phyloP scores from a whole-genome alignment of 2,888 invertebrate genomes.

The Chrysolina oricalcia region DNA sequence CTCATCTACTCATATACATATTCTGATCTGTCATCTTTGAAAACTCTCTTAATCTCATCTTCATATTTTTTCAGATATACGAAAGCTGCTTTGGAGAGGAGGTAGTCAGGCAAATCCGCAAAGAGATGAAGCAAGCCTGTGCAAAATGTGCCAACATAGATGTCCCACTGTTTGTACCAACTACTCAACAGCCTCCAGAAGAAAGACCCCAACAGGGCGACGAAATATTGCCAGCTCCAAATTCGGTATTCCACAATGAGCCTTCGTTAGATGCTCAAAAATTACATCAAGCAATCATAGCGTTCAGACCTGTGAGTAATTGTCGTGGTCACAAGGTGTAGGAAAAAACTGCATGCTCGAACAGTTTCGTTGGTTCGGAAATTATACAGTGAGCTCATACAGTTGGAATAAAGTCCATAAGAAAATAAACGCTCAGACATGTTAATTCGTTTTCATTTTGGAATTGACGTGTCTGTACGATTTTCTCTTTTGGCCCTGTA shows the following conservation, averaged over 20 bases:
- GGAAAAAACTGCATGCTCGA: slow-evolving; percentile 3
- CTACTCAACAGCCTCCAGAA: slow-evolving; percentile 49
- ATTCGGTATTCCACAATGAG: slow-evolving; percentile 44
- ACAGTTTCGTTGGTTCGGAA: not conserved
- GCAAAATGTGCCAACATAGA: slow-evolving; percentile 77
- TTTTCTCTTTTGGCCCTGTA: too few species aligned
- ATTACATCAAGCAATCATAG: slow-evolving; percentile 74
- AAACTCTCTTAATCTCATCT: not conserved
- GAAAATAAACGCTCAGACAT: too few species aligned
- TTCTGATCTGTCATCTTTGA: too few species aligned
- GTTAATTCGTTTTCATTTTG: too few species aligned
- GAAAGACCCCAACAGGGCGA: slow-evolving; percentile 40
- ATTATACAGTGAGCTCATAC: too few species aligned
- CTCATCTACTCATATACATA: too few species aligned
- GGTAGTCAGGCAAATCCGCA: slow-evolving; percentile 79
- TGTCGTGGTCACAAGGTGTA: slow-evolving; percentile 26
- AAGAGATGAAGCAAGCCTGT: slow-evolving; percentile 80
- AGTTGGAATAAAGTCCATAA: too few species aligned
- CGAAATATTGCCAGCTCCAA: slow-evolving; percentile 46
- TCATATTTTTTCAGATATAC: slow-evolving; percentile 74
- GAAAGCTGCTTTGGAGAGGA: slow-evolving; percentile 82
- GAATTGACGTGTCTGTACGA: too few species aligned
- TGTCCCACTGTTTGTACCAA: slow-evolving; percentile 62
- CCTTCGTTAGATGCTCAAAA: slow-evolving; percentile 72
- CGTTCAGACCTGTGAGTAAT: slow-evolving; percentile 73